Conservation (phyloP, 64 coral and sea anemone genomes). For the Porites australiensis region DNA sequence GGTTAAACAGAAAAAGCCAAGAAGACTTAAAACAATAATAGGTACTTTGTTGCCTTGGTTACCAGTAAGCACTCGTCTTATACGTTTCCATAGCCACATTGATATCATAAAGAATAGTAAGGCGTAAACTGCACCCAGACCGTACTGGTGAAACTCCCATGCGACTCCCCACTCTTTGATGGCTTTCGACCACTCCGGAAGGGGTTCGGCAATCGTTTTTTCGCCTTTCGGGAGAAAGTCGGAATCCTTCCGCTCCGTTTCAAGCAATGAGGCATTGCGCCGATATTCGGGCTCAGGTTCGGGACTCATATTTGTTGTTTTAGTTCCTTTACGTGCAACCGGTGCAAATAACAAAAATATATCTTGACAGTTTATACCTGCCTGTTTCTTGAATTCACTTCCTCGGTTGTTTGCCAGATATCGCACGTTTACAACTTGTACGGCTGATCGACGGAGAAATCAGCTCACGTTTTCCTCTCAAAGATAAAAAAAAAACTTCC, state of each 20-base stretch:
- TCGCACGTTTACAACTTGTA: no score
- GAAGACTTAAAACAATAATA: conserved; percentile 38
- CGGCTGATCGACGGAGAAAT: no score
- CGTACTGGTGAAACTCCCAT: conserved; percentile 76
- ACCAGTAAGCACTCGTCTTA: background rate
- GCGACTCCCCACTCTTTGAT: conserved; percentile 54
- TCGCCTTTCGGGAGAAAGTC: conserved; percentile 9
- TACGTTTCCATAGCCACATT: background rate
- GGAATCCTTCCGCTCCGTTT: conserved; percentile 23
- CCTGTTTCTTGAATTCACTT: no score
- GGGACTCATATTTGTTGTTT: no score
- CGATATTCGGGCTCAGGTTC: background rate
- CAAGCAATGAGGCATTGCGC: background rate
- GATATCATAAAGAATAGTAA: conserved; percentile 10
- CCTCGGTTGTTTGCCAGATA: no score
- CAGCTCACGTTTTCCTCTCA: no score
- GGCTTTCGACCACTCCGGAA: conserved; percentile 69
- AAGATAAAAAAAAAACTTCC: no score
- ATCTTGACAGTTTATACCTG: no score
- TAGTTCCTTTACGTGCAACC: background rate
- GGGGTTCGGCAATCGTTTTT: conserved; percentile 29
- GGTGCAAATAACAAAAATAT: no score
- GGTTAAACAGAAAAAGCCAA: conserved; percentile 17
- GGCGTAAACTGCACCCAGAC: conserved; percentile 48
- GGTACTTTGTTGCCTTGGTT: conserved; percentile 44